Evolutionary conservation across 2,888 invertebrate genomes (phyloP).

Genomic region (Hirtodrosophila duncani): DNA sequence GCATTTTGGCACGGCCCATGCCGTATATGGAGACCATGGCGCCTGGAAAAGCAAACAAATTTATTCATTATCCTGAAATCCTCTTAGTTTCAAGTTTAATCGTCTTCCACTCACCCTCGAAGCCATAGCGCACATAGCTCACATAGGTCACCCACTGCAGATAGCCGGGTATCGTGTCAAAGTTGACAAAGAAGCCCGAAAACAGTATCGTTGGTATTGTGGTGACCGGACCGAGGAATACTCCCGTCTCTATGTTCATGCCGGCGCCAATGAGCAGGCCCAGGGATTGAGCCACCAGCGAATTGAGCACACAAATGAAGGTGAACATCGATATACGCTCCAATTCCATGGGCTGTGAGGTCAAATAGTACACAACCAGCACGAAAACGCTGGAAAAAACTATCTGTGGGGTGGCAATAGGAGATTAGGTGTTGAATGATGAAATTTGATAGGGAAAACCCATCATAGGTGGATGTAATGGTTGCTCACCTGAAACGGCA

Average conservation of each 20-base stretch:
- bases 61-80: neutral
- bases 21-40: constrained; percentile 95
- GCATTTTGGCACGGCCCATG: constrained; percentile 87
- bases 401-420: no score
- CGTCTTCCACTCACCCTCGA: constrained; percentile 88
- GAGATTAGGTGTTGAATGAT: no score
- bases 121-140: constrained; percentile 94
- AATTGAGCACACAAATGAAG: constrained; percentile 84
- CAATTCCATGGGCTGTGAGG: constrained; percentile 94
- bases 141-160: constrained; percentile 93
- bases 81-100: neutral
- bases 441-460: neutral
- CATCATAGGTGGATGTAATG: neutral
- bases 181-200: constrained; percentile 96
- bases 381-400: constrained; percentile 91
- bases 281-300: constrained; percentile 93
- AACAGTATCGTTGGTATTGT: constrained; percentile 94
- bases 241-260: constrained; percentile 89
- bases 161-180: constrained; percentile 93
- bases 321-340: constrained; percentile 82
- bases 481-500: constrained; percentile 92
- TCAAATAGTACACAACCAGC: constrained; percentile 96
- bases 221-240: constrained; percentile 91
- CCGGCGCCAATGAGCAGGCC: constrained; percentile 95
- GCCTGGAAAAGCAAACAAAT: constrained; percentile 75